These are phyloP conservation scores for Drosophila quinaria DNA, from an alignment of 2,888 invertebrate species.

Conservation along the genomic window DNA sequence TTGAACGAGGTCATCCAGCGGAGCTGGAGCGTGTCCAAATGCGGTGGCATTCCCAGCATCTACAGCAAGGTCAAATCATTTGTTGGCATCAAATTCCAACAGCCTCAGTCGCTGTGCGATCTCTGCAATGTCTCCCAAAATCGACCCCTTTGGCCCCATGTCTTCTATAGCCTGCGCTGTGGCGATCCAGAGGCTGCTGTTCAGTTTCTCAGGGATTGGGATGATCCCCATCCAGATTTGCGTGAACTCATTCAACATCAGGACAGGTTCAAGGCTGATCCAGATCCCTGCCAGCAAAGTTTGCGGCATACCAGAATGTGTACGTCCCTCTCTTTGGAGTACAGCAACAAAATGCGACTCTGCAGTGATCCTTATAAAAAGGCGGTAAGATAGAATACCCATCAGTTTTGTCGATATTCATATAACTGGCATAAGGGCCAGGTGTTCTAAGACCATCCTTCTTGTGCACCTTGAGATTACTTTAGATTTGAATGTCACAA, in stretches of 20 bases:
- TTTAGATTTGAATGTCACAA: no score
- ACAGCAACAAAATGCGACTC: conserved; percentile 92
- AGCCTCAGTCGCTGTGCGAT: conserved; percentile 86
- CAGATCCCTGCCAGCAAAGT: background rate
- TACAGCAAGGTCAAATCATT: conserved; percentile 94
- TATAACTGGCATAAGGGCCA: no score
- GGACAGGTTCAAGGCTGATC: background rate
- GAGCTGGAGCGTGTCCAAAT: conserved; percentile 91
- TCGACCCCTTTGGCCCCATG: conserved; percentile 95
- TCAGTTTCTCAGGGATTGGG: conserved; percentile 85
- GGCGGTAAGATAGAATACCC: conserved; percentile 87
- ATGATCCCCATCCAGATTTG: conserved; percentile 89
- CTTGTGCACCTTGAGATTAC: no score
- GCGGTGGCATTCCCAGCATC: conserved; percentile 95
- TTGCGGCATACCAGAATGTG: conserved; percentile 89
- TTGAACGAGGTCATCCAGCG: conserved; percentile 92
- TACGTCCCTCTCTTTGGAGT: conserved; percentile 92
- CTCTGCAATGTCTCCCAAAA: conserved; percentile 93
- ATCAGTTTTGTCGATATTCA: no score
- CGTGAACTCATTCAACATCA: conserved; percentile 87
- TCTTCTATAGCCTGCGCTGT: conserved; percentile 95
- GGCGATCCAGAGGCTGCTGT: conserved; percentile 95
- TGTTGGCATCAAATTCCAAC: conserved; percentile 89
- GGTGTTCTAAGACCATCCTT: no score
- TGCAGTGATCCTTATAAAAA: conserved; percentile 95